Base-by-base conservation (phyloP, 2,113 vertebrate genomes). In the Microcebus lehilahytsara region DNA sequence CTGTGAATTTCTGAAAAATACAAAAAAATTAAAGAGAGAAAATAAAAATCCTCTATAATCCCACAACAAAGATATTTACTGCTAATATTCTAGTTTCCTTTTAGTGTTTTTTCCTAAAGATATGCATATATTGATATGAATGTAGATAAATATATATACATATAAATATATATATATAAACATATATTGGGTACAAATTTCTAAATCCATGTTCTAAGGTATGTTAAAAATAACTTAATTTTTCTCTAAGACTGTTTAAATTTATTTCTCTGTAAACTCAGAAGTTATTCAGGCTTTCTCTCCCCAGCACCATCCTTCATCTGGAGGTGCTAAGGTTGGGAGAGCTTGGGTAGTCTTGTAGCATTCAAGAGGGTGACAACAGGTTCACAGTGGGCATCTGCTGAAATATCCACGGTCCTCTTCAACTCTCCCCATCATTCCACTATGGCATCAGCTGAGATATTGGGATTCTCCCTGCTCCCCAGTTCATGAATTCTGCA, bases 1-100 rank as follows among this genome's bases (percentile, higher is more conserved):
- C 53, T 66, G 8, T 51, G n/a, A 91, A 91, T 71, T 95, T 91
- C 56, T 93, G 75, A 42, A 83, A 90, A 86, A 78, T 64, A 25
- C 2, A 91, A 94, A 86, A 23, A 75, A 20, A n/a, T 14, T 79
- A 85, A 62, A 58, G 9, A 49, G 12, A 42, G 25, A 87, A 95
- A 92, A 71, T 56, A 27, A 58, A 87, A n/a, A 20, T 78, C 17
- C 32, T 12, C 20, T 37, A n/a, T 49, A 62, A 40, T 49, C 6
- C 32, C 20, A 78, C 30, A 69, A 74, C 6, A 86, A 71, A 66
- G 51, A 78, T 69, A 37, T 40, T 56, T 77, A 58, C n/a, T 84
- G n/a, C 25, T 84, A 74, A 46, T 75, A 71, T 49, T 64, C 20
- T 77, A 74, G 9, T 27, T 81, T 49, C 6, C 14, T 74, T 87